These are phyloP conservation scores for Ctenomys sociabilis DNA, from an alignment of 2,113 vertebrate genomes.

Conservation along the genomic window DNA sequence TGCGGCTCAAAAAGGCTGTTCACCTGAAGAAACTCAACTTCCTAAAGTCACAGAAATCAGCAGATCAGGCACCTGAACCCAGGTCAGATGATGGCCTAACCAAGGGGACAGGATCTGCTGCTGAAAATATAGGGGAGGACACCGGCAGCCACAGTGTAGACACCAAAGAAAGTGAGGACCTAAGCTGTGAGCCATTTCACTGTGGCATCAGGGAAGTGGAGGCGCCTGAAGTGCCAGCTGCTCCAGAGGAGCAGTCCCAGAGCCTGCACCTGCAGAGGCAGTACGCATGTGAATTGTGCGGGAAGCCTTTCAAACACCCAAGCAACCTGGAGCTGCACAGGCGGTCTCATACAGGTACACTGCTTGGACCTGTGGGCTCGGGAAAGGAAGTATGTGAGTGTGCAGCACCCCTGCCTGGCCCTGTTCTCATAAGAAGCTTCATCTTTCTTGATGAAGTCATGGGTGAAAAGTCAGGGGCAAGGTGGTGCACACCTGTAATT, in stretches of 20 bases:
- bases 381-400: background rate
- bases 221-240: conserved; percentile 59
- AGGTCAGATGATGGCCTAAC: conserved; percentile 34
- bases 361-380: conserved; percentile 60
- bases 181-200: conserved; percentile 69
- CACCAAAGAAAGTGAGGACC: conserved; percentile 78
- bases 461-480: background rate
- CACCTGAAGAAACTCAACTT: conserved; percentile 97
- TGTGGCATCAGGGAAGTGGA: conserved; percentile 68
- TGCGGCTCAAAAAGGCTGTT: conserved; percentile 93
- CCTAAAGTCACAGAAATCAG: conserved; percentile 90
- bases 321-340: conserved; percentile 98
- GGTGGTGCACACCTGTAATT: background rate
- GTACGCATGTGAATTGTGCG: conserved; percentile 93
- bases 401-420: background rate
- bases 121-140: conserved; percentile 69
- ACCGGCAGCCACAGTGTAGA: conserved; percentile 37
- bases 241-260: conserved; percentile 80
- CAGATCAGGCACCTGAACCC: conserved; percentile 83
- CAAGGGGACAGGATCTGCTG: conserved; percentile 62
- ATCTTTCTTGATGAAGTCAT: background rate
- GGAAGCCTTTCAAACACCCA: conserved; percentile 97
- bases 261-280: conserved; percentile 86
- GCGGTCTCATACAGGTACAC: conserved; percentile 96
- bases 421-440: background rate